Conservation (phyloP, 2,888 invertebrate species). For the Drosophila affinis region DNA sequence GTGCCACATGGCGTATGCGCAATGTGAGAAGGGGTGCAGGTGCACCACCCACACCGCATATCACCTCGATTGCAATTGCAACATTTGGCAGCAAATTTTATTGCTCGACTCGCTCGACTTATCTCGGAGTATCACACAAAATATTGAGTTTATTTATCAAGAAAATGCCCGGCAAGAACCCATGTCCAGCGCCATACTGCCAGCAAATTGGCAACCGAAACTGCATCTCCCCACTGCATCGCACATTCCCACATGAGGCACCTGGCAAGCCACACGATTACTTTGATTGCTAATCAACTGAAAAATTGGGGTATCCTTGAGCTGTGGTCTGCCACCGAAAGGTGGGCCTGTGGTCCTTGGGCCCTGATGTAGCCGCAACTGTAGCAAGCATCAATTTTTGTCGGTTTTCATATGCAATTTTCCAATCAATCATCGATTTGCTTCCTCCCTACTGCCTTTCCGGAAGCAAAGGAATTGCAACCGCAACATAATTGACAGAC, state of each 20-base stretch:
- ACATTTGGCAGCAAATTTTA: conserved; percentile 53
- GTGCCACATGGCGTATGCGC: conserved; percentile 53
- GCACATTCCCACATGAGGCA: conserved; percentile 6
- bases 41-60: neutral
- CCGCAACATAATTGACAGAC: conserved; percentile 69
- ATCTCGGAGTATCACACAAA: conserved; percentile 10
- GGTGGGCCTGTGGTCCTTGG: conserved; percentile 1
- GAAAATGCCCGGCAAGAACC: conserved; percentile 2
- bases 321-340: neutral
- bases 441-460: neutral
- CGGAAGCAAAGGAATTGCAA: conserved; percentile 13
- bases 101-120: conserved; percentile 24
- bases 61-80: conserved; percentile 28
- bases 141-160: conserved; percentile 46
- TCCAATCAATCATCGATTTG: conserved; percentile 30
- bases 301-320: conserved; percentile 4
- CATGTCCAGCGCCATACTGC: conserved; percentile 16
- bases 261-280: conserved; percentile 52
- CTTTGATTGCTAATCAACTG: conserved; percentile 58
- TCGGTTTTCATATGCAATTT: neutral
- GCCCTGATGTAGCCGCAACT: neutral
- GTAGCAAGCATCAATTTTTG: neutral
- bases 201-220: conserved; percentile 46
- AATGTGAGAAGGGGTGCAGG: conserved; percentile 22
- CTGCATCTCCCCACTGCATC: neutral